phyloP scores from a whole-genome alignment of 1,140 invertebrate genomes.

The Meloidogyne floridensis region DNA sequence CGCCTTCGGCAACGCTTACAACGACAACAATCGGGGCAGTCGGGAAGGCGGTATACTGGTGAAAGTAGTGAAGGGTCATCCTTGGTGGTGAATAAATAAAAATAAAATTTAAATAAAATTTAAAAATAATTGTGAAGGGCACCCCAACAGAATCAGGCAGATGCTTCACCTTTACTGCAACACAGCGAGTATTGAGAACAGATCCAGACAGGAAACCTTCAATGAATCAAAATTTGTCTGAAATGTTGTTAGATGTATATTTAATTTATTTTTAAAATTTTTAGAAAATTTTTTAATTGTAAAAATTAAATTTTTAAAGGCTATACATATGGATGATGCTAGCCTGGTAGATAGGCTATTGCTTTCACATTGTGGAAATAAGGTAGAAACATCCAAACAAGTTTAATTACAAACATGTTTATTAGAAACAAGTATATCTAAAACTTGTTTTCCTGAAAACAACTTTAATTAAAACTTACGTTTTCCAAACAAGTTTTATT shows the following conservation, averaged over 20 bases:
- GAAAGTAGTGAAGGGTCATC: constrained; percentile 65
- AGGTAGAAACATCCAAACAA: not conserved
- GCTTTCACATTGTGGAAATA: constrained; percentile 51
- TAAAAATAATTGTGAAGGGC: constrained; percentile 26
- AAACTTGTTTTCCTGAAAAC: too few relatives aligned
- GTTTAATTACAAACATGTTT: too few relatives aligned
- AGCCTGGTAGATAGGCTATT: constrained; percentile 62
- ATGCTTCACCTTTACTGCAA: constrained; percentile 64
- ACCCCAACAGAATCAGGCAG: constrained; percentile 65
- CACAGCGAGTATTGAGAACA: constrained; percentile 48
- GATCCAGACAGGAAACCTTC: constrained; percentile 63
- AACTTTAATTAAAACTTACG: too few relatives aligned
- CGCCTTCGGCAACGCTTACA: constrained; percentile 60
- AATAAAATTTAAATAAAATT: not conserved
- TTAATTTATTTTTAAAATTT: not conserved
- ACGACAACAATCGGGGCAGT: constrained; percentile 64
- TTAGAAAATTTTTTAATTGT: not conserved
- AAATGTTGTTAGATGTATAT: constrained; percentile 64
- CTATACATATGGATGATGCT: constrained; percentile 63
- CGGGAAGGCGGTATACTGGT: constrained; percentile 64
- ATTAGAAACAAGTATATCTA: too few relatives aligned
- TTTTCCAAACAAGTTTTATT: not conserved
- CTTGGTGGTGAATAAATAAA: constrained; percentile 42
- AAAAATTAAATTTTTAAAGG: constrained; percentile 37
- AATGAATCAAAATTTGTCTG: constrained; percentile 64